Conservation (phyloP, 2,113 vertebrate genomes). For the Platycercus adscitus region DNA sequence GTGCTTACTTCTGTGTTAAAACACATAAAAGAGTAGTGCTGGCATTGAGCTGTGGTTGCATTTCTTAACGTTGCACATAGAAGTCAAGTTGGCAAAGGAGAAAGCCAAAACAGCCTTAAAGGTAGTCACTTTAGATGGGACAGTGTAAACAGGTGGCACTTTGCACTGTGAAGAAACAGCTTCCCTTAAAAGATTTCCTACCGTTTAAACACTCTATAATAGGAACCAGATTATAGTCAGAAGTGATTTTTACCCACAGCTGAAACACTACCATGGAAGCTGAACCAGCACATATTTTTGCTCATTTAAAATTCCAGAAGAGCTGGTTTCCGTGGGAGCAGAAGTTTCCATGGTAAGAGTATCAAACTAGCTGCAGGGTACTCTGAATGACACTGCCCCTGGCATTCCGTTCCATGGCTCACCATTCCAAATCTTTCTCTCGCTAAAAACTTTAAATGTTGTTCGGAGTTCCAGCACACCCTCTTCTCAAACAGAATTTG, state of each 20-base stretch:
- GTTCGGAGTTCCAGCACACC: background rate
- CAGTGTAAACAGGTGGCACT: background rate
- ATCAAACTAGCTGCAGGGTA: background rate
- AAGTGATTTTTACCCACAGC: background rate
- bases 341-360: background rate
- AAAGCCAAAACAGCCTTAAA: background rate
- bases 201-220: background rate
- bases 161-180: background rate
- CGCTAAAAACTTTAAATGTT: background rate
- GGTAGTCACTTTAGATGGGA: background rate
- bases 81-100: background rate
- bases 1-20: background rate
- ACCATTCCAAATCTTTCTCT: background rate
- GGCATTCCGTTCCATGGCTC: background rate
- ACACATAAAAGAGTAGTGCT: background rate
- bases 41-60: background rate
- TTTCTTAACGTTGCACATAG: background rate
- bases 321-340: background rate
- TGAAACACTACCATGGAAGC: background rate
- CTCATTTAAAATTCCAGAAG: background rate
- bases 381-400: background rate
- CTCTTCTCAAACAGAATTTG: background rate
- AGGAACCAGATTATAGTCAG: background rate
- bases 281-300: background rate
- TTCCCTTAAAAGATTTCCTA: background rate